phyloP scores from a whole-genome alignment of 2,888 invertebrate species.

The Ptilodon capucinus region DNA sequence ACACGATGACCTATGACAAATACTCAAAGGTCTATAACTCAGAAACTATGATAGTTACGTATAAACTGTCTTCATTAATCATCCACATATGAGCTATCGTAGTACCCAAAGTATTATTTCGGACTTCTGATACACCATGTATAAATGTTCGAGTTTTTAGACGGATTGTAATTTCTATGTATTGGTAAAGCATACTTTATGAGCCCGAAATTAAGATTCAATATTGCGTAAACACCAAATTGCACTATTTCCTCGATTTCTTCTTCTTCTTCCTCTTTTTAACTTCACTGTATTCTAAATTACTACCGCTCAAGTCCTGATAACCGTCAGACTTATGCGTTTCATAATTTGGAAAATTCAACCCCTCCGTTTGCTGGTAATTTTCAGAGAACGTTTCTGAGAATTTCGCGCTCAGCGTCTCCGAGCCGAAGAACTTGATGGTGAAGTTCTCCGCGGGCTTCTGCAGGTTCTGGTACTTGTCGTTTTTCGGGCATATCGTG shows the following conservation, averaged over 20 bases:
- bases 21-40: too few relatives aligned
- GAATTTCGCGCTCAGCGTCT: slow-evolving; percentile 61
- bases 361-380: slow-evolving; percentile 65
- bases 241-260: slow-evolving; percentile 21
- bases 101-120: too few relatives aligned
- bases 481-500: slow-evolving; percentile 65
- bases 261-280: slow-evolving; percentile 60
- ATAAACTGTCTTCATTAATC: too few relatives aligned
- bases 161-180: too few relatives aligned
- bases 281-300: slow-evolving; percentile 49
- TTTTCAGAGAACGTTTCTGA: slow-evolving; percentile 66
- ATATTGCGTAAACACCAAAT: too few relatives aligned
- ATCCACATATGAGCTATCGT: too few relatives aligned
- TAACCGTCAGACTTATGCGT: slow-evolving; percentile 58
- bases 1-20: too few relatives aligned
- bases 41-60: too few relatives aligned
- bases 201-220: too few relatives aligned
- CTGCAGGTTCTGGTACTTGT: slow-evolving; percentile 67
- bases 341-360: slow-evolving; percentile 65
- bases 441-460: slow-evolving; percentile 42
- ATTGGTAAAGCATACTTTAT: too few relatives aligned
- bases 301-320: slow-evolving; percentile 66
- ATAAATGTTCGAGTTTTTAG: too few relatives aligned
- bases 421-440: slow-evolving; percentile 70
- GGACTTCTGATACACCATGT: too few relatives aligned